Conservation (phyloP, 2,113 vertebrate species). For the Ctenomys sociabilis region DNA sequence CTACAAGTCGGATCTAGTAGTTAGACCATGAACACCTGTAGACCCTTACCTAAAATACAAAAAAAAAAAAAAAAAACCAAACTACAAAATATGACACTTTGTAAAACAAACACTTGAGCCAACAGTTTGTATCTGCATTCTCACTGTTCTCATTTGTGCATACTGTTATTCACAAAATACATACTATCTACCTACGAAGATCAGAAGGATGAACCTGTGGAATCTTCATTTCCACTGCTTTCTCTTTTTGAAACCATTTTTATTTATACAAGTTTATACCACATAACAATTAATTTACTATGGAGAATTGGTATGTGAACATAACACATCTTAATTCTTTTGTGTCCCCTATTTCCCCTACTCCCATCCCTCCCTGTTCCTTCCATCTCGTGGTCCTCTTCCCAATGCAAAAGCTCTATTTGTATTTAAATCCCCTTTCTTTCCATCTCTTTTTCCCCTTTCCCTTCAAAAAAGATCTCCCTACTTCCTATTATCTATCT, state of each 20-base stretch:
- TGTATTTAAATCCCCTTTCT: not conserved
- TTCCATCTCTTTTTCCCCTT: not conserved
- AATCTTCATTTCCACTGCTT: not conserved
- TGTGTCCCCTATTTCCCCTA: not conserved
- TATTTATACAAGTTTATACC: not conserved
- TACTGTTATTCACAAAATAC: not conserved
- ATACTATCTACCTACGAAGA: slow-evolving; percentile 11
- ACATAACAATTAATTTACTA: not conserved
- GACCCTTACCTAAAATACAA: no score
- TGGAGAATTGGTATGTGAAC: not conserved
- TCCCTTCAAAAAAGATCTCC: not conserved
- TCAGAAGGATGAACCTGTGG: not conserved
- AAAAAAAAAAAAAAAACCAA: no score
- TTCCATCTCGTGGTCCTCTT: not conserved
- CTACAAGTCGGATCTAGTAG: no score
- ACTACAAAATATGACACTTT: slow-evolving; percentile 12
- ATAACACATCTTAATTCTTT: not conserved
- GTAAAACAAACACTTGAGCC: not conserved
- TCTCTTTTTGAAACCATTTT: not conserved
- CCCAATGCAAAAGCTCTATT: not conserved
- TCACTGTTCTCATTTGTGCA: not conserved
- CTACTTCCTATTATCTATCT: not conserved
- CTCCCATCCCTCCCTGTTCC: not conserved
- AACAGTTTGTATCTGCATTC: slow-evolving; percentile 15
- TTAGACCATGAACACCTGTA: no score